phyloP scores from a whole-genome alignment of 92 coral and sea anemone species.

The Zoanthus sociatus region DNA sequence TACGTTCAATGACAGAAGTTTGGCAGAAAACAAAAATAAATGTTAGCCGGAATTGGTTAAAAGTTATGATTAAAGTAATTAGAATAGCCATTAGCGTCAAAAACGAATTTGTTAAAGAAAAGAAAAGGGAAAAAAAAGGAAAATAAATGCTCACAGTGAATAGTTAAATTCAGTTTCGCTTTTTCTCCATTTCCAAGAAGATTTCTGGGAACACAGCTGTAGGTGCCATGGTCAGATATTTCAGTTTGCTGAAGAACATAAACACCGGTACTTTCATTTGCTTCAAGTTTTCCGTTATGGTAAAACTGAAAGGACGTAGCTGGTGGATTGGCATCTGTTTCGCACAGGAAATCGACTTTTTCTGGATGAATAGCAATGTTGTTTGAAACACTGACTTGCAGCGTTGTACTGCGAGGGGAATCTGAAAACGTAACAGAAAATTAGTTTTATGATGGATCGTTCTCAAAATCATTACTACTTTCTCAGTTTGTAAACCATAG shows the following conservation, averaged over 20 bases:
- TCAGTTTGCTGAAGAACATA: constrained; percentile 36
- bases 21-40: too few species aligned
- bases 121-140: too few species aligned
- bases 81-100: too few species aligned
- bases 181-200: constrained; percentile 17
- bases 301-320: constrained; percentile 21
- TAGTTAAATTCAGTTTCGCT: constrained; percentile 10
- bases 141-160: constrained; percentile 25
- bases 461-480: too few species aligned
- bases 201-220: constrained; percentile 27
- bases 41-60: too few species aligned
- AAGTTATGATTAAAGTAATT: too few species aligned
- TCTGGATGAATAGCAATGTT: constrained; percentile 18
- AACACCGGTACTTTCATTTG: constrained; percentile 26
- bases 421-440: background rate
- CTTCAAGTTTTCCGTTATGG: constrained; percentile 32
- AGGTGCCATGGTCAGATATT: constrained; percentile 3
- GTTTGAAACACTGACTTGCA: constrained; percentile 36
- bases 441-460: too few species aligned
- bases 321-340: constrained; percentile 55
- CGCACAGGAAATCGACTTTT: constrained; percentile 28
- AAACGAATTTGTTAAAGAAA: too few species aligned
- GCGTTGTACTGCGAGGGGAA: constrained; percentile 16
- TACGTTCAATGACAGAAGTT: too few species aligned
- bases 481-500: too few species aligned